Percentiles rank a stretch among this genome's conserved stretches.
These are phyloP conservation scores for Propithecus coquereli DNA, from an alignment of 2,113 vertebrate species.

Conservation along the genomic window DNA sequence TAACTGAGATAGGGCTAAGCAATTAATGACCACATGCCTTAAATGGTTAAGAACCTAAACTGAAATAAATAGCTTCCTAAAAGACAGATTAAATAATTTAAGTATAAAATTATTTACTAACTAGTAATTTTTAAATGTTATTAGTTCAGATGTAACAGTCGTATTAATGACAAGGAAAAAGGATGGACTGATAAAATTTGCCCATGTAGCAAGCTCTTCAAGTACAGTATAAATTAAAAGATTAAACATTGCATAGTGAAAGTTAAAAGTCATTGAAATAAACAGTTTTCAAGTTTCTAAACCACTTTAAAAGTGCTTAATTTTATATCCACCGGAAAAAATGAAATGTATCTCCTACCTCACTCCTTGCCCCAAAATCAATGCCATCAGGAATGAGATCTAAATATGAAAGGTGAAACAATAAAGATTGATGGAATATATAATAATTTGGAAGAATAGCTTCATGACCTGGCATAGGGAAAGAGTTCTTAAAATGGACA, in stretches of 20 bases:
- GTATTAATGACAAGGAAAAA: neutral
- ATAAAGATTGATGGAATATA: neutral
- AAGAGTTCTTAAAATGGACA: neutral
- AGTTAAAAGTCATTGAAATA: slow-evolving; percentile 19
- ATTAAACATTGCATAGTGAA: neutral
- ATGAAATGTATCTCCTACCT: neutral
- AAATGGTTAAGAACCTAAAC: neutral
- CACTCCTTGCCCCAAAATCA: neutral
- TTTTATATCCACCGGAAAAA: neutral
- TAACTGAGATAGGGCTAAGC: neutral
- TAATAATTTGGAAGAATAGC: neutral
- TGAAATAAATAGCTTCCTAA: neutral
- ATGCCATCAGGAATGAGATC: neutral
- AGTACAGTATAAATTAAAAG: neutral
- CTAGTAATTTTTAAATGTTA: neutral
- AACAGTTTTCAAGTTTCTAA: neutral
- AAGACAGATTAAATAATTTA: neutral
- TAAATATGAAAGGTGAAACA: neutral
- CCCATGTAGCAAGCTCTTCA: slow-evolving; percentile 22
- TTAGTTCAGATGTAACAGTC: neutral
- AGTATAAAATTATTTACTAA: neutral
- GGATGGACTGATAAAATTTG: neutral
- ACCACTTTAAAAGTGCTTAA: neutral
- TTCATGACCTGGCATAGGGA: neutral
- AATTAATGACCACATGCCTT: neutral